Conservation (phyloP, 92 coral and sea anemone genomes). For the Epizoanthus fatuus region DNA sequence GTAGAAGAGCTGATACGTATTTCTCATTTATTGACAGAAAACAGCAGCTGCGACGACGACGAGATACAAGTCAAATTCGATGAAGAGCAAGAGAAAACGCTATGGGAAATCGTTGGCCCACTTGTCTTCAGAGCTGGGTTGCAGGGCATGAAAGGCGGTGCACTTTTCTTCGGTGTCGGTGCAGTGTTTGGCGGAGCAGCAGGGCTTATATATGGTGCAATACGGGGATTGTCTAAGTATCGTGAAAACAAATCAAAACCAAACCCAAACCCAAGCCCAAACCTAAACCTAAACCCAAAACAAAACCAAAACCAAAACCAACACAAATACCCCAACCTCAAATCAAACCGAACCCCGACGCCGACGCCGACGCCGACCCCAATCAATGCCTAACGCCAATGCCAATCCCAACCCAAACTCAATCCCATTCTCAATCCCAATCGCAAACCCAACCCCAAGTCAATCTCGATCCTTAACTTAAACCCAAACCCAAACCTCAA, state of each 20-base stretch:
- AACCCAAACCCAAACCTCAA: too few species aligned
- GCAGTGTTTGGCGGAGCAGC: not conserved
- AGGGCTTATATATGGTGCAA: slow-evolving; percentile 11
- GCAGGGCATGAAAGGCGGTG: slow-evolving; percentile 5
- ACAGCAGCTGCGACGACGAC: not conserved
- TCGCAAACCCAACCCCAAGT: not conserved
- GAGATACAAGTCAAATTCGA: not conserved
- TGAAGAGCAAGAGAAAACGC: slow-evolving; percentile 1
- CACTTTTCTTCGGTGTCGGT: not conserved
- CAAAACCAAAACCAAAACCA: slow-evolving; percentile 3
- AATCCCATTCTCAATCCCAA: not conserved
- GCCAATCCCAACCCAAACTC: not conserved
- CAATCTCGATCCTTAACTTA: not conserved
- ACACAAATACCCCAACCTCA: not conserved
- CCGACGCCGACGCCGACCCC: not conserved
- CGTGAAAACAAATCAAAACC: not conserved
- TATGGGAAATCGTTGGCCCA: slow-evolving; percentile 19
- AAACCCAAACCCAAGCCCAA: not conserved
- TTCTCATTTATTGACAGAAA: not conserved
- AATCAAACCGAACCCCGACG: not conserved
- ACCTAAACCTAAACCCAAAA: not conserved
- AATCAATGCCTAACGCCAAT: not conserved
- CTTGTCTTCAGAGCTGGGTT: not conserved
- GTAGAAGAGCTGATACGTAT: too few species aligned
- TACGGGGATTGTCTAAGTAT: not conserved